phyloP scores from a whole-genome alignment of 2,888 invertebrate species.

The Papilio protenor region DNA sequence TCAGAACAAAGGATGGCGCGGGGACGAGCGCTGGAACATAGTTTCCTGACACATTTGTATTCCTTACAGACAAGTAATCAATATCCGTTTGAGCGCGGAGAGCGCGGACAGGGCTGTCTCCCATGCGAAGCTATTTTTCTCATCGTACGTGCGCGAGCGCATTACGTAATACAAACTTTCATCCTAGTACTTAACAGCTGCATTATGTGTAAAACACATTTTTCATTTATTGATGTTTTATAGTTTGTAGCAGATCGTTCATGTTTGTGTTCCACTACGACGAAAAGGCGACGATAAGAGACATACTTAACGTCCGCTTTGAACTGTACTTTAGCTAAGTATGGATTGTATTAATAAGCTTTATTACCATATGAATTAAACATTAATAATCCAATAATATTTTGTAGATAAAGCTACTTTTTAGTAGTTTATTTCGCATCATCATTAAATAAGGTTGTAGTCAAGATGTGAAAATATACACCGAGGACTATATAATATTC shows the following conservation, averaged over 20 bases:
- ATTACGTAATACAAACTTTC: slow-evolving; percentile 44
- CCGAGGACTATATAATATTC: slow-evolving; percentile 63
- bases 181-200: neutral
- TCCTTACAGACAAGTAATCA: slow-evolving; percentile 82
- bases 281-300: neutral
- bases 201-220: neutral
- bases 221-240: slow-evolving; percentile 2
- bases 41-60: slow-evolving; percentile 81
- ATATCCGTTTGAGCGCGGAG: slow-evolving; percentile 73
- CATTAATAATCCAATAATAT: neutral
- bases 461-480: slow-evolving; percentile 14
- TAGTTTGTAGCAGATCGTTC: neutral
- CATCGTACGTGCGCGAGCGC: slow-evolving; percentile 56
- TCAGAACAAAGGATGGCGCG: slow-evolving; percentile 73
- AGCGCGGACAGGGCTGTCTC: slow-evolving; percentile 68
- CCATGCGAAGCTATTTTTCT: slow-evolving; percentile 66
- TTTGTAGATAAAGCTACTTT: neutral
- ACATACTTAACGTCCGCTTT: neutral
- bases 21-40: slow-evolving; percentile 64
- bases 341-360: neutral
- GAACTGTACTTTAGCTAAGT: neutral
- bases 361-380: neutral
- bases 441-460: neutral
- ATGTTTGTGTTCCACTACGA: neutral
- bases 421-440: slow-evolving; percentile 10